Conservation (phyloP, 2,888 invertebrate species). For the Eledone cirrhosa region DNA sequence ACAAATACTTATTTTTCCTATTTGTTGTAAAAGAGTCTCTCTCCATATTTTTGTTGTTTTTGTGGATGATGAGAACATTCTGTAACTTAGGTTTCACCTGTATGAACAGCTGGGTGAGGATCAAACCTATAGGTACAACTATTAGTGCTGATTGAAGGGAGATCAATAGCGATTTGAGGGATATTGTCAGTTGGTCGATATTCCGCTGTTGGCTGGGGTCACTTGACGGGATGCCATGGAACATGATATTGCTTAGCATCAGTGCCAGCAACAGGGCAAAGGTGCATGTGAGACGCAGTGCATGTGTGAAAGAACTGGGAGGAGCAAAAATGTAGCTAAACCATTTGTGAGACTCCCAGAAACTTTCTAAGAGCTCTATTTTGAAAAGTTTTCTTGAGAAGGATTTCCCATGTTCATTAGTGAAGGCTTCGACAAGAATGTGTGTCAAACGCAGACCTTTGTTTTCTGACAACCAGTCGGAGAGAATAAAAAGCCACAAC, state of each 20-base stretch:
- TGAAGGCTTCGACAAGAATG: conserved; percentile 42
- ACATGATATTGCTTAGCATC: conserved; percentile 63
- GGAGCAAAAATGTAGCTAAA: conserved; percentile 58
- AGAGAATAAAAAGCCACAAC: conserved; percentile 52
- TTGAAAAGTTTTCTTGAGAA: conserved; percentile 42
- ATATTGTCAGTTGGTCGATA: conserved; percentile 38
- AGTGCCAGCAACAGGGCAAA: conserved; percentile 54
- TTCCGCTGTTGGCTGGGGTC: conserved; percentile 47
- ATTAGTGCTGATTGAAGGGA: conserved; percentile 52
- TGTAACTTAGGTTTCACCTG: too few relatives aligned
- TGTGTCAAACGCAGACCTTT: conserved; percentile 39
- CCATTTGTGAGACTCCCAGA: conserved; percentile 62
- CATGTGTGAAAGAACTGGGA: conserved; percentile 55
- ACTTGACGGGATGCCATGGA: conserved; percentile 53
- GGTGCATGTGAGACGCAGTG: conserved; percentile 60
- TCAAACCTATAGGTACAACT: conserved; percentile 51
- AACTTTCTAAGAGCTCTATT: conserved; percentile 43
- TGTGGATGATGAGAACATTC: not conserved
- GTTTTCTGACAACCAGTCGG: conserved; percentile 55
- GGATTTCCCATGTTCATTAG: conserved; percentile 35
- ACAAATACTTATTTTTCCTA: too few relatives aligned
- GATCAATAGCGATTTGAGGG: conserved; percentile 46
- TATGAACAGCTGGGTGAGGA: conserved; percentile 50
- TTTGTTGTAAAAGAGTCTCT: too few relatives aligned
- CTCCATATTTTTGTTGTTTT: not conserved